Percentiles rank a stretch among this genome's conserved stretches.
Conservation (phyloP, 2,888 invertebrate species). For the Prosopocoilus inquinatus region DNA sequence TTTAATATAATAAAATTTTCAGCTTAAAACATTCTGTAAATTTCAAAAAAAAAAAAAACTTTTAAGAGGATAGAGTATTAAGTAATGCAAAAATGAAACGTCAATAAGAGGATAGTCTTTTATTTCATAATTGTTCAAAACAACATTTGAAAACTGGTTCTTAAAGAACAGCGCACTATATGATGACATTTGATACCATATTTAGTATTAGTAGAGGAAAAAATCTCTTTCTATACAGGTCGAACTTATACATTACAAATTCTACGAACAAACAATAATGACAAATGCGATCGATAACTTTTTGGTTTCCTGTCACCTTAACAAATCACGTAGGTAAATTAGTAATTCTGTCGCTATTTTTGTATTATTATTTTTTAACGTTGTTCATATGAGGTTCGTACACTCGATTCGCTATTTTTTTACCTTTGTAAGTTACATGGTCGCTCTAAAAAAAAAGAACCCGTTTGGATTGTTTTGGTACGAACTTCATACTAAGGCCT, state of each 20-base stretch:
- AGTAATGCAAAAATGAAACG: neutral
- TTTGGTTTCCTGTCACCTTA: neutral
- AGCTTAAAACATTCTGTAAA: no score
- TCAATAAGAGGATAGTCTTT: conserved; percentile 37
- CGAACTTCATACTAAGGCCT: conserved; percentile 33
- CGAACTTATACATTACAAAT: conserved; percentile 15
- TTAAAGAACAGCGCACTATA: conserved; percentile 37
- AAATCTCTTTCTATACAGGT: conserved; percentile 23
- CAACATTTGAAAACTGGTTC: conserved; percentile 40
- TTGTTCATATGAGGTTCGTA: conserved; percentile 3
- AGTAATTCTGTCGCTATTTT: neutral
- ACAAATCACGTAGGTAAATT: conserved; percentile 1
- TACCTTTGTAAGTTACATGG: no score
- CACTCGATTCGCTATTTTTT: no score
- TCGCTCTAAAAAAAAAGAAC: no score
- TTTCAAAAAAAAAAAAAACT: no score
- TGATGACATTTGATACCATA: conserved; percentile 33
- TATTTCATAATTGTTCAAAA: conserved; percentile 39
- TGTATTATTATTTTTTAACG: neutral
- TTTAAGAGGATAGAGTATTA: neutral
- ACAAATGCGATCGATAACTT: conserved; percentile 14
- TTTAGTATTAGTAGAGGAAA: conserved; percentile 38
- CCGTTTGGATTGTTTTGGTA: conserved; percentile 6
- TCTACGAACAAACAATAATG: conserved; percentile 11
- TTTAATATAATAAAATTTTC: no score